Evolutionary conservation across 2,888 invertebrate species (phyloP), one percentile per base, ranked within the genome.

Genomic region (Trichacis sp.): DNA sequence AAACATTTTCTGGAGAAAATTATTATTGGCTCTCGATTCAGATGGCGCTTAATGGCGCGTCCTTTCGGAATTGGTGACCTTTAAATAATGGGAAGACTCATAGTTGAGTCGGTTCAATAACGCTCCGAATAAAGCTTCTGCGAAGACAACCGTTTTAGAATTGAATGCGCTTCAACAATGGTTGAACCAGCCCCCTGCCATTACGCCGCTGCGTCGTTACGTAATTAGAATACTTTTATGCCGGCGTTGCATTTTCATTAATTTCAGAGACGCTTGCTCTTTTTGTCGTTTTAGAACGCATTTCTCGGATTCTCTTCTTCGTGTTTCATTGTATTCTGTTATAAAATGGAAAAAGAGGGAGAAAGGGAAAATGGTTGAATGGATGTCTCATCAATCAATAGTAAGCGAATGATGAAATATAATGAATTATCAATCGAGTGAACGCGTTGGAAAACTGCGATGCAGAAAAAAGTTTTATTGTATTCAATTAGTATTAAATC

Each of bases 21-120:
- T 43, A 18, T 43, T 19, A 18, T 18, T 19, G 6, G n/a, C 19
- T 19, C 11, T 19, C 19, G 11, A 19, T 18, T 19, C 43, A 11
- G 14, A 18, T 1, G 19, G 11, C 46, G 46, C 19, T 57, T 33
- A 51, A 50, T 51, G 51, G 50, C 36, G 36, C 18, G 5, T 33
- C 45, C 42, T 50, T 57, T 53, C 20, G 43, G 40, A 57, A 57
- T 57, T 50, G 50, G n/a, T 57, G 56, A 57, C 56, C 43, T 57
- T 45, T 50, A 15, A 18, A 50, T 50, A 57, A 57, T 57, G 36
- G 45, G 43, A 49, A 49, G 49, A 57, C 43, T 33, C 36, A 45
- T 50, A 50, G 48, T 40, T 48, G 20, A 48, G 14, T 24, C 55
- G 42, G 46, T 19, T 48, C 48, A 56, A 56, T 56, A 56, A 56